Evolutionary conservation across 2,113 vertebrate genomes (phyloP), one percentile per base, ranked within the genome.

Genomic region (Gopherus flavomarginatus): DNA sequence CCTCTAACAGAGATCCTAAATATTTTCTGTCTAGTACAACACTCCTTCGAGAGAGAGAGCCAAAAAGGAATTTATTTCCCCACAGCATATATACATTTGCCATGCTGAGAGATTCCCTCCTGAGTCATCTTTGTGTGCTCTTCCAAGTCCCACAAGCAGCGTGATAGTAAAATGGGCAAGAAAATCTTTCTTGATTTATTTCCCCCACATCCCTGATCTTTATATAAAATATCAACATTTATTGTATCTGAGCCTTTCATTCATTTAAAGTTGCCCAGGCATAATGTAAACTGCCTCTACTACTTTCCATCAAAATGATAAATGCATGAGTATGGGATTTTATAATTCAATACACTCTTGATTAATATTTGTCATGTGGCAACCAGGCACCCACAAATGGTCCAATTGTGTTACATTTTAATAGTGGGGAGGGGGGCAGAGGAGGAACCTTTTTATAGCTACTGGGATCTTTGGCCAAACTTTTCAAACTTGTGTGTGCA

Each of bases 181-280:
- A 95, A 97, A 96, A 95, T 91, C 89, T 97, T 97, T 95, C 94
- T 90, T 95, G 88, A 96, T 92, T 82, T 69, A 69, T 77, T 93
- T 95, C 94, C 90, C 75, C 65, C 12, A 35, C 19, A 3, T 21
- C n/a, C n/a, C 35, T 38, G 9, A 95, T 89, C 85, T 90, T 94
- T 85, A 95, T 86, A 94, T 97, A 92, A 96, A 97, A 97, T 96
- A 96, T 97, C 97, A 94, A 97, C 97, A 56, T 3, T 94, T 96
- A 96, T 97, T 90, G 89, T 96, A 94, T 96, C 90, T 91, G 88
- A 94, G 88, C 82, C 77, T 97, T 95, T 96, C 97, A 95, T 97
- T 97, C 94, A 94, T 97, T 92, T 97, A 96, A 96, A 94, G 95
- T 90, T 97, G 85, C 59, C 90, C 91, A 96, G 91, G 86, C 97